Evolutionary conservation across 2,888 invertebrate genomes (phyloP).

Genomic region (Lomographa bimaculata): DNA sequence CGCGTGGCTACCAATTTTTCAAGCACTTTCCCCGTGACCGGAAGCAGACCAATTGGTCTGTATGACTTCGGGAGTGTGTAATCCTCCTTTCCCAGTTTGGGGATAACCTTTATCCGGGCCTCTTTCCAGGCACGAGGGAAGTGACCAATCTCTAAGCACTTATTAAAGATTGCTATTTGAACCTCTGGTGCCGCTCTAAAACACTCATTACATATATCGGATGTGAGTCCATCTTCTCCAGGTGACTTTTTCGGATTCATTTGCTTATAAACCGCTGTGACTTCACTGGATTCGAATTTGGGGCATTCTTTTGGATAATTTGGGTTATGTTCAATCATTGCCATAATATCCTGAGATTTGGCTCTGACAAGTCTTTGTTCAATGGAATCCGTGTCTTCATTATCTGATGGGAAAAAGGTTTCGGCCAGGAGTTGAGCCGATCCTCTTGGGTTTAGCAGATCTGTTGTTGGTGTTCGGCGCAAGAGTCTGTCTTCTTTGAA

Average conservation of each 20-base stretch:
- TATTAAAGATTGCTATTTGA: not conserved
- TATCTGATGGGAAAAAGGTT: not conserved
- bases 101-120: not conserved
- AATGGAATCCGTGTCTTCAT: not conserved
- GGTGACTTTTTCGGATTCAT: slow-evolving; percentile 3
- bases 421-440: not conserved
- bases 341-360: too few relatives aligned
- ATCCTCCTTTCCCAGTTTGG: not conserved
- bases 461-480: not conserved
- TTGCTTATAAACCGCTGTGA: not conserved
- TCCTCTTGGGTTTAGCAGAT: not conserved
- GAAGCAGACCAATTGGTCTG: too few relatives aligned
- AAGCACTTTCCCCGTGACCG: too few relatives aligned
- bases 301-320: not conserved
- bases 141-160: not conserved
- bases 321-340: too few relatives aligned
- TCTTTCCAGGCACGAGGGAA: not conserved
- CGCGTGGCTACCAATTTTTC: too few relatives aligned
- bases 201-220: not conserved
- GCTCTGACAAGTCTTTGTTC: not conserved
- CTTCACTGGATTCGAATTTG: not conserved
- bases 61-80: too few relatives aligned
- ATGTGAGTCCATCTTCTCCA: not conserved
- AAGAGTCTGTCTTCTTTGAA: not conserved
- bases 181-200: not conserved